Evolutionary conservation across 2,888 invertebrate species (phyloP).

Genomic region (Caenorhabditis auriculariae): DNA sequence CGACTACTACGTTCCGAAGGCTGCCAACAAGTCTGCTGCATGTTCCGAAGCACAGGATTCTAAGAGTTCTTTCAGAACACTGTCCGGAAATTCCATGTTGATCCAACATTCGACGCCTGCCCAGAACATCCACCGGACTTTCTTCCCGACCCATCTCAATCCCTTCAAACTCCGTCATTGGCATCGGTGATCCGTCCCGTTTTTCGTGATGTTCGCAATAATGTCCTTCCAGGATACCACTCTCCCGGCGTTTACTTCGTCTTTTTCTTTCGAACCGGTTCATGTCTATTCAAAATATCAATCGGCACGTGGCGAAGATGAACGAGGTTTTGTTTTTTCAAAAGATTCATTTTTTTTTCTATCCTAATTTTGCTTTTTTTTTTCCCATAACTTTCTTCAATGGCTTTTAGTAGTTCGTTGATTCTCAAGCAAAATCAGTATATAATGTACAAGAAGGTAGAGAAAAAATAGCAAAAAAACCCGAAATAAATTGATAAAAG

Average conservation of each 20-base stretch:
- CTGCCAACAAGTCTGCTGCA: conserved; percentile 67
- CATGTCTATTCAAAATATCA: conserved; percentile 73
- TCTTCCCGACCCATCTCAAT: conserved; percentile 91
- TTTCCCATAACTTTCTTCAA: too few species aligned
- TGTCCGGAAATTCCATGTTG: conserved; percentile 34
- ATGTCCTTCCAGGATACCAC: neutral
- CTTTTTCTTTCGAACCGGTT: conserved; percentile 16
- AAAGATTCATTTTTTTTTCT: neutral
- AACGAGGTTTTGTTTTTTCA: conserved; percentile 3
- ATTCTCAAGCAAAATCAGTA: too few species aligned
- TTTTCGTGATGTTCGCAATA: neutral
- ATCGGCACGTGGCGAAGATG: conserved; percentile 83
- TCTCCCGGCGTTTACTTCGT: conserved; percentile 8
- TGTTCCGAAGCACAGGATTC: conserved; percentile 6
- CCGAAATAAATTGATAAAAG: too few species aligned
- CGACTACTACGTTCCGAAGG: conserved; percentile 88
- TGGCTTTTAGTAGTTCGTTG: too few species aligned
- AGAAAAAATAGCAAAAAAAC: too few species aligned
- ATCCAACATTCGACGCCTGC: conserved; percentile 96
- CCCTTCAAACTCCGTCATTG: conserved; percentile 82
- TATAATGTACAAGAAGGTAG: too few species aligned
- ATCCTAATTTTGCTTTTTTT: neutral
- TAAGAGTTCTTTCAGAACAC: conserved; percentile 6
- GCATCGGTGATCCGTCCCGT: conserved; percentile 72
- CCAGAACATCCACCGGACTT: conserved; percentile 87